Evolutionary conservation across 2,888 invertebrate species (phyloP), one percentile per base, ranked within the genome.

Genomic region (Agrochola lychnidis): DNA sequence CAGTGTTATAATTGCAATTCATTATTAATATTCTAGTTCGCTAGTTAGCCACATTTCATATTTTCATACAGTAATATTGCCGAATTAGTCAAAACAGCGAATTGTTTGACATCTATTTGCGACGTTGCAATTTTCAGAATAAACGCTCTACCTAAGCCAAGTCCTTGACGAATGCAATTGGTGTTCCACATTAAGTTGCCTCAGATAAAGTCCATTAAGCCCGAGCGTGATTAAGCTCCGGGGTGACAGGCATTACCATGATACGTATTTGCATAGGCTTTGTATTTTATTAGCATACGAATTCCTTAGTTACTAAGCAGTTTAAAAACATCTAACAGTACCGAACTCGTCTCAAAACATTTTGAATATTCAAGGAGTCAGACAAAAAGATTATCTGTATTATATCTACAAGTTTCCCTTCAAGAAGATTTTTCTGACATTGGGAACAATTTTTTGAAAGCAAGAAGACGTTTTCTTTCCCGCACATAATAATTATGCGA

Each of bases 171-270:
- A 36, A 36, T 36, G 36, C 36, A 36, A 36, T 36, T 36, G 36
- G 36, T 36, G 36, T 36, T 36, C 4, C 36, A 36, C 36, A 36
- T 36, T 36, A 36, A 36, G 36, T 3, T 36, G 36, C 36, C 36
- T 36, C 36, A 36, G 36, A 36, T 36, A 36, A 36, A 36, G 36
- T 36, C 25, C 22, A 77, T 77, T 79, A 70, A 56, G 42, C 67
- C 48, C 45, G 19, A 67, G 42, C 76, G 62, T 70, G 76, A 81
- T 82, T 72, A 85, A 85, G 76, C 61, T 82, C 45, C n/a, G 69
- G 14, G 57, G 71, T 66, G 71, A 71, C 76, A 56, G 56, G 30
- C 68, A 85, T 81, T 71, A 68, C 57, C 56, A 84, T 70, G 16
- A 73, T 30, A 45, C 42, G 14, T 48, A 45, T 19, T 45, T 63